Base-by-base conservation (phyloP, 2,797 vertebrate genomes). In the Scolopax bukidnonensis region DNA sequence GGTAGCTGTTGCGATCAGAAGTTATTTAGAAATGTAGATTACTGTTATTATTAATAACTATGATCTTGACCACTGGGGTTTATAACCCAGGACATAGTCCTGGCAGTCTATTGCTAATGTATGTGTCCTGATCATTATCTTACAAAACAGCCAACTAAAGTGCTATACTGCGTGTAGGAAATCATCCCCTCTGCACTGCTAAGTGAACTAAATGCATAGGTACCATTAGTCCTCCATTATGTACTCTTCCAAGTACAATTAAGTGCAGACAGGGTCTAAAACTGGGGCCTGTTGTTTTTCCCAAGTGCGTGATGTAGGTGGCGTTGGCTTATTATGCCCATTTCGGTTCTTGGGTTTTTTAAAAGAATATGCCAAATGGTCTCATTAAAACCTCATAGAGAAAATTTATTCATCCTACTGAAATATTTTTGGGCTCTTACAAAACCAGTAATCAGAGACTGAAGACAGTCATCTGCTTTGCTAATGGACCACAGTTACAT, bases 391-490 rank as follows among this genome's bases (percentile, higher is more conserved):
- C 28, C 90, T 92, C 95, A 80, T 80, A 68, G 85, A 94, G 77
- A 53, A 94, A 85, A 94, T 95, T 53, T 87, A 92, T 94, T 93
- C 80, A 71, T 84, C 83, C 33, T 94, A 10, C 56, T 77, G 86
- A 93, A 95, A 93, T 90, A 90, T 91, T 93, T 94, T 87, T 80
- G 81, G 56, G 68, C 68, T 89, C 25, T 92, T 94, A 64, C 30
- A 16, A 96, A 94, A 77, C 93, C 90, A 84, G 78, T 90, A 93
- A 96, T 95, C 90, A 87, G 78, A 54, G 6, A 68, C 90, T 93
- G 90, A 96, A 96, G 96, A 94, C 93, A 95, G 77, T 95, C 79
- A 95, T 87, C 95, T 96, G 91, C 95, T 80, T 96, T 91, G 89
- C 93, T 96, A 94, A 96, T 97, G 88, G 90, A 89, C 93, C 90